Base-by-base conservation (phyloP, 64 coral and sea anemone genomes). In the Platygyra sinensis region DNA sequence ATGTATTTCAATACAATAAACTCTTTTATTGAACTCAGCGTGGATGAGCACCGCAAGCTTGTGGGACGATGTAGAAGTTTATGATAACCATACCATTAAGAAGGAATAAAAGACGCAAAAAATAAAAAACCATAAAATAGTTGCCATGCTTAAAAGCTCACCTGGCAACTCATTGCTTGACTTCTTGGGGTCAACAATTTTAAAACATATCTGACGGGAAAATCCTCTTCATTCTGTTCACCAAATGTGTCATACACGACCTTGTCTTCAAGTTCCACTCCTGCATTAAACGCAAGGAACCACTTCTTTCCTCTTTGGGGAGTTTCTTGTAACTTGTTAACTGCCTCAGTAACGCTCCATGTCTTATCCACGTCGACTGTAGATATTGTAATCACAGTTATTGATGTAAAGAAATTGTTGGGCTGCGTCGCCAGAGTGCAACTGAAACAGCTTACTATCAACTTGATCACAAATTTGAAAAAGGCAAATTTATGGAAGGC, bases 201-300 rank as follows among this genome's bases (percentile, higher is more conserved):
- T 20, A 83, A 65, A 42, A 67, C 80, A 33, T 83, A 83, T 83
- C 80, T 83, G 10, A 61, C 60, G 8, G 46, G 67, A 22, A 65
- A 75, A 24, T 87, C 33, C 31, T 87, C 69, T 11, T 60, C 50
- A 31, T 6, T 54, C 31, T 39, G 49, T 29, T 72, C 27, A 75
- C 67, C 72, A 64, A 64, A 46, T 19, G 87, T 24, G 1, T 75
- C 29, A 24, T 78, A 29, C 57, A 89, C 24, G 30, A 78, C 31
- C 8, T 46, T 67, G 8, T 77, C 38, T 69, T 46, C 60, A 24
- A 79, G 32, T 2, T 87, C 76, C 17, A 74, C 57, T 13, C 36
- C 91, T 65, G 67, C 80, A 67, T 83, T 83, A 62, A 83, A 83
- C 3, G 80, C 80, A 33, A 83, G 31, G 14, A 13, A 6, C 80